phyloP scores from a whole-genome alignment of 2,888 invertebrate genomes.

The Uloborus plumipes region DNA sequence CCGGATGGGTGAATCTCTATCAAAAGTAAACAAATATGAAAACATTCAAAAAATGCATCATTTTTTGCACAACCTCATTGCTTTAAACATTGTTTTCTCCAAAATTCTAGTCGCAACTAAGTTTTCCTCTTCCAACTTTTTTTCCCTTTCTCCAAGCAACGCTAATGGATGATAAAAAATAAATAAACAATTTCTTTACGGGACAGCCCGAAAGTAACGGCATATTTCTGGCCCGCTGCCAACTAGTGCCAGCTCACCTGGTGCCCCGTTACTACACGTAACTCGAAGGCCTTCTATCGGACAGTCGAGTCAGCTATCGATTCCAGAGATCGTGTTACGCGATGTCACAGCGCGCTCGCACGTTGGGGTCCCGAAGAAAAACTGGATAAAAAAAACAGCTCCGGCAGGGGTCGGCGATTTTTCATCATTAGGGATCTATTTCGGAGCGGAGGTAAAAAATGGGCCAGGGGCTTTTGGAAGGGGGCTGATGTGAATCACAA shows the following conservation, averaged over 20 bases:
- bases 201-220: constrained; percentile 11
- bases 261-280: constrained; percentile 36
- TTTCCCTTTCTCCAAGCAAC: too few relatives aligned
- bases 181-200: neutral
- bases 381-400: neutral
- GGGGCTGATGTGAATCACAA: too few relatives aligned
- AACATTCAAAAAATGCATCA: too few relatives aligned
- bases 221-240: constrained; percentile 39
- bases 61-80: too few relatives aligned
- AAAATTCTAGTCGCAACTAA: too few relatives aligned
- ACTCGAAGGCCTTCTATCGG: constrained; percentile 7
- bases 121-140: too few relatives aligned
- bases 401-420: neutral
- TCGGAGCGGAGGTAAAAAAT: too few relatives aligned
- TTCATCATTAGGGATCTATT: constrained; percentile 2
- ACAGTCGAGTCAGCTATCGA: constrained; percentile 28
- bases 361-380: neutral
- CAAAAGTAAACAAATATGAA: too few relatives aligned
- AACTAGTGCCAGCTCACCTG: constrained; percentile 36
- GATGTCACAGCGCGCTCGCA: constrained; percentile 14
- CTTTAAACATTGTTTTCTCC: too few relatives aligned
- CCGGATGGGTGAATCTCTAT: too few relatives aligned
- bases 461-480: too few relatives aligned
- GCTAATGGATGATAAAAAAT: too few relatives aligned
- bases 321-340: constrained; percentile 34